phyloP scores from a whole-genome alignment of 2,888 invertebrate species.

The Lasioglossum pauxillum region DNA sequence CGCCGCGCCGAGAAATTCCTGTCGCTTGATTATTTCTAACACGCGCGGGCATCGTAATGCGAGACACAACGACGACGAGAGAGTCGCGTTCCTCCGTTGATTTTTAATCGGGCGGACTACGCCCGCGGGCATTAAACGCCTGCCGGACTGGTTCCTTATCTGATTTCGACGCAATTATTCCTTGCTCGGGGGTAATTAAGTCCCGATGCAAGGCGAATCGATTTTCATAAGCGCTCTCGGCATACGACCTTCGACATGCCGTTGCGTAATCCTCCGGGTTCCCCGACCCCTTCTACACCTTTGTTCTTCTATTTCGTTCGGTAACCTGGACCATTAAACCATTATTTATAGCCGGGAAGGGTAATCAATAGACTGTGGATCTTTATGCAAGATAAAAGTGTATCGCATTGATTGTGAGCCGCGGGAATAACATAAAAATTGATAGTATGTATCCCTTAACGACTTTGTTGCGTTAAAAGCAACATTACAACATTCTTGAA shows the following conservation, averaged over 20 bases:
- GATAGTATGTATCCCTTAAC: no score
- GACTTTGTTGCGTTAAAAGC: no score
- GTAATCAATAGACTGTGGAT: neutral
- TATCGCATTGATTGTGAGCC: no score
- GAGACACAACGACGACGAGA: conserved; percentile 26
- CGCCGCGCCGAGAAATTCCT: neutral
- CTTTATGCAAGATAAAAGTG: no score
- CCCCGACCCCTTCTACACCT: neutral
- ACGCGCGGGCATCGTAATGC: conserved; percentile 27
- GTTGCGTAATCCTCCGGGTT: conserved; percentile 40
- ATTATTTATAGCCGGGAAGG: neutral
- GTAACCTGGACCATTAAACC: neutral
- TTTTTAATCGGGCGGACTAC: conserved; percentile 43
- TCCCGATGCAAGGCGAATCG: conserved; percentile 47
- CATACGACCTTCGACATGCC: conserved; percentile 38
- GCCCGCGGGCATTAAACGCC: conserved; percentile 28
- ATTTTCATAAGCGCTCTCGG: conserved; percentile 46
- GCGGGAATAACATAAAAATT: no score
- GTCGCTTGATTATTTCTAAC: conserved; percentile 28
- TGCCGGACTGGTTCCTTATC: conserved; percentile 56
- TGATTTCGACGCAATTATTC: conserved; percentile 62
- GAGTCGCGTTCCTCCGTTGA: conserved; percentile 37
- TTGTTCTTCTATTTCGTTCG: neutral
- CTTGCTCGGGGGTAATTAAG: conserved; percentile 53
- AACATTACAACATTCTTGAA: no score